Percentiles rank a stretch among this genome's conserved stretches.
Evolutionary conservation across 2,888 invertebrate species (phyloP).

Genomic region (Diarsia rubi): DNA sequence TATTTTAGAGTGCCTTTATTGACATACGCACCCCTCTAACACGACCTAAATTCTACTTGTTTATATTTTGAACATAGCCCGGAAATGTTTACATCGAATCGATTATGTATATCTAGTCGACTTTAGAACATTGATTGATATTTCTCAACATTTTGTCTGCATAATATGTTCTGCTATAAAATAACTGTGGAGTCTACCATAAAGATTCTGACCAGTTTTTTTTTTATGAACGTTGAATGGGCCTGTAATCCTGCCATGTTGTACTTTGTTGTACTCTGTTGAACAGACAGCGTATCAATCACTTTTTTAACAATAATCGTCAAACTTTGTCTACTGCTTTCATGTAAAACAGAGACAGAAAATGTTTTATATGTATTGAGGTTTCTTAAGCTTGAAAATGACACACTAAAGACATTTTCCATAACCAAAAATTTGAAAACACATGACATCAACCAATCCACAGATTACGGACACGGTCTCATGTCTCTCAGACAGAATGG

Average conservation of each 20-base stretch:
- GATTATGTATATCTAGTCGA: slow-evolving; percentile 21
- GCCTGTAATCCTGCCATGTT: not conserved
- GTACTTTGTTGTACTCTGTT: too few species aligned
- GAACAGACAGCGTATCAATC: too few species aligned
- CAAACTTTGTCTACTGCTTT: not conserved
- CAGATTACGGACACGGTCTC: not conserved
- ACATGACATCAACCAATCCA: not conserved
- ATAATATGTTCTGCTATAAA: not conserved
- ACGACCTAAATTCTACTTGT: slow-evolving; percentile 44
- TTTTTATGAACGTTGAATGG: not conserved
- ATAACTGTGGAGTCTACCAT: not conserved
- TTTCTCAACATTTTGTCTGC: slow-evolving; percentile 8
- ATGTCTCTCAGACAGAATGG: not conserved
- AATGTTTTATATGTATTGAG: not conserved
- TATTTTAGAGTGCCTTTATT: slow-evolving; percentile 55
- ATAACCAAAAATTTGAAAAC: not conserved
- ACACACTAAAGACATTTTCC: not conserved
- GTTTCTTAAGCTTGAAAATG: not conserved
- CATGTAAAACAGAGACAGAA: not conserved
- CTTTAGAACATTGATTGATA: slow-evolving; percentile 8
- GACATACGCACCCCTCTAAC: slow-evolving; percentile 45
- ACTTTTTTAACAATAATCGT: not conserved
- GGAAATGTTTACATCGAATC: slow-evolving; percentile 30
- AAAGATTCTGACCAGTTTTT: not conserved
- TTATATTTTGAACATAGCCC: slow-evolving; percentile 27